A percentile compares a stretch with the other conserved stretches of the same genome.
Evolutionary conservation across 2,888 invertebrate species (phyloP).

Genomic region (Synergus umbraculus): DNA sequence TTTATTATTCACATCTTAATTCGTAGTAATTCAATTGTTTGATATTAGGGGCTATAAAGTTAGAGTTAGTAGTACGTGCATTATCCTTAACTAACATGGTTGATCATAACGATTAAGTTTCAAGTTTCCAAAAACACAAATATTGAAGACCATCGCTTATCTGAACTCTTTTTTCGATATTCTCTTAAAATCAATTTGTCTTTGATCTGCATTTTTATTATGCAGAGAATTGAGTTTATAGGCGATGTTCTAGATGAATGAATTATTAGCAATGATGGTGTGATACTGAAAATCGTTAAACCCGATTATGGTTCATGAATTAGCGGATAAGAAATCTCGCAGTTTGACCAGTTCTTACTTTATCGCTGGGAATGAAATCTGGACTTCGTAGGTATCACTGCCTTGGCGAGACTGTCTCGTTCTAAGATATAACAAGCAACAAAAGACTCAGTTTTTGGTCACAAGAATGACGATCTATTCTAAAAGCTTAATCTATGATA

Average conservation of each 20-base stretch:
- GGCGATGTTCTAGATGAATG: background rate
- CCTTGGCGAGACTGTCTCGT: constrained; percentile 91
- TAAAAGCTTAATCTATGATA: background rate
- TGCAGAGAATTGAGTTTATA: no score
- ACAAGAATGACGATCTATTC: background rate
- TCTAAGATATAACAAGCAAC: constrained; percentile 82
- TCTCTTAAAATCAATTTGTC: no score
- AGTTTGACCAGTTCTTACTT: constrained; percentile 83
- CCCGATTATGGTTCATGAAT: background rate
- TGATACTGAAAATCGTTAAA: constrained; percentile 15
- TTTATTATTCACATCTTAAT: background rate
- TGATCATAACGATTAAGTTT: background rate
- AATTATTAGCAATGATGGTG: constrained; percentile 32
- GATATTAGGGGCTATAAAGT: background rate
- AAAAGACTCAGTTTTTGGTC: constrained; percentile 15
- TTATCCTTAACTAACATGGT: background rate
- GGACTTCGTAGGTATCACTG: constrained; percentile 93
- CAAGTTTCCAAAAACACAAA: background rate
- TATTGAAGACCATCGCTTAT: background rate
- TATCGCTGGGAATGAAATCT: constrained; percentile 94
- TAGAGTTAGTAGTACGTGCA: constrained; percentile 36
- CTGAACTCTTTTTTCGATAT: no score
- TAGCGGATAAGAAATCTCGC: background rate
- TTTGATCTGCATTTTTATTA: no score
- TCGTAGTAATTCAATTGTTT: no score